Evolutionary conservation across 1,140 invertebrate genomes (phyloP).

Genomic region (Saxidomus purpurata): DNA sequence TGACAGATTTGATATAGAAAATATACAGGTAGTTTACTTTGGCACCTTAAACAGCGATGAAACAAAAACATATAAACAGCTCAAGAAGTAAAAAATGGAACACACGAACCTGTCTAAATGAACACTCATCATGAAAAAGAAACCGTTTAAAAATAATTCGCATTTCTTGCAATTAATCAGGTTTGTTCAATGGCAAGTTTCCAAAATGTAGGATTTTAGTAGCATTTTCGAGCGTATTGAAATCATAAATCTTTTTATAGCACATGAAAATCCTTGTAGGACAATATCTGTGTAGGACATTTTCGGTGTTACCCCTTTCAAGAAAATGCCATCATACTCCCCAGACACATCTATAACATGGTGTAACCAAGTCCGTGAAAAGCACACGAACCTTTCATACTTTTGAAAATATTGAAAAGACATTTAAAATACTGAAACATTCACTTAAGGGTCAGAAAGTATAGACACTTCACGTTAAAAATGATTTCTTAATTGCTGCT

Average conservation of each 20-base stretch:
- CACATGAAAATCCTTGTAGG: neutral
- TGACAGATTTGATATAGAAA: no score
- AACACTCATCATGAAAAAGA: no score
- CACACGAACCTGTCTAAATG: no score
- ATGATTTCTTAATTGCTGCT: conserved; percentile 11
- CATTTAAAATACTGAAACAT: no score
- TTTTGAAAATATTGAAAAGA: neutral
- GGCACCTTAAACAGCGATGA: no score
- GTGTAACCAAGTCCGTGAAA: neutral
- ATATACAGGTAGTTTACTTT: no score
- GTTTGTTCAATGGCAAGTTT: conserved; percentile 17
- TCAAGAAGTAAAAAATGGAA: no score
- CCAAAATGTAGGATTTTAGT: conserved; percentile 23
- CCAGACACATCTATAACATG: neutral
- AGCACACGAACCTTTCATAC: neutral
- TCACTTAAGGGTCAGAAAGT: no score
- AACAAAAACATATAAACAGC: no score
- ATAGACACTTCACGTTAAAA: no score
- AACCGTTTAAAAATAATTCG: no score
- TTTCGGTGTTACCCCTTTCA: neutral
- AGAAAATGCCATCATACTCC: neutral
- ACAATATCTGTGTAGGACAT: neutral
- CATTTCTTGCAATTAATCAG: no score
- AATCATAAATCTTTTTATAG: neutral
- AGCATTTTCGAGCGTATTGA: neutral